A percentile compares a stretch with the other conserved stretches of the same genome.
phyloP scores from a whole-genome alignment of 2,888 invertebrate species.

The Tubulanus polymorphus region DNA sequence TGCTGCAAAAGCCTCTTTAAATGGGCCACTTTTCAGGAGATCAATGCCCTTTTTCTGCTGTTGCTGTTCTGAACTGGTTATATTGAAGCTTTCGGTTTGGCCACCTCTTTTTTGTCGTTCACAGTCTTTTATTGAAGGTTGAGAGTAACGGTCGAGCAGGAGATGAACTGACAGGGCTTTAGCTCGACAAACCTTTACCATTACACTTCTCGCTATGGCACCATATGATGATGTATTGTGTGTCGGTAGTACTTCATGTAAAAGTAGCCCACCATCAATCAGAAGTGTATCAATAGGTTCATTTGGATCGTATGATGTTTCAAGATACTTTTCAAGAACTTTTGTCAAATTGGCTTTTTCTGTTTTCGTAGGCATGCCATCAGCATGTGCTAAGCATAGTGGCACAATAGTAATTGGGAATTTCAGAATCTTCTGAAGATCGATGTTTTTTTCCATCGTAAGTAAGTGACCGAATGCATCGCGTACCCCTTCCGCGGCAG shows the following conservation, averaged over 20 bases:
- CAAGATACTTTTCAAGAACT: conserved; percentile 1
- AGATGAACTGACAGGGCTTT: conserved; percentile 4
- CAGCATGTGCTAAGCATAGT: conserved; percentile 6
- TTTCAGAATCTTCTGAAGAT: conserved; percentile 1
- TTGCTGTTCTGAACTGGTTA: conserved; percentile 8
- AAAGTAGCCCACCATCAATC: conserved; percentile 12
- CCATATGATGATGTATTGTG: conserved; percentile 6
- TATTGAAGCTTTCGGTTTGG: background rate
- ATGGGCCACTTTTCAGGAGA: conserved; percentile 5
- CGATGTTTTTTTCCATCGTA: no score
- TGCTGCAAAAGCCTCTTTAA: conserved; percentile 4
- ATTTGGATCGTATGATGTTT: background rate
- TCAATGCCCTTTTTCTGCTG: background rate
- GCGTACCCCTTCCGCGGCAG: conserved; percentile 8
- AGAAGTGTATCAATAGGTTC: conserved; percentile 10
- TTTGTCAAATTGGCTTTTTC: conserved; percentile 6
- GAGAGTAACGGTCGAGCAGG: conserved; percentile 2
- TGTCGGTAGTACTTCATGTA: conserved; percentile 9
- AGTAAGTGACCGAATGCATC: conserved; percentile 7
- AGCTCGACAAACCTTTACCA: conserved; percentile 4
- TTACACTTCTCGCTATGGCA: conserved; percentile 3
- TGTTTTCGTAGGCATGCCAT: conserved; percentile 7
- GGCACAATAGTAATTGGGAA: conserved; percentile 7
- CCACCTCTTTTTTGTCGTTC: conserved; percentile 5
- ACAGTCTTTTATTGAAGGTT: conserved; percentile 5